Base-by-base conservation (phyloP, 30 jellyfish, hydroid and myxozoan genomes). In the Aurelia sp. region DNA sequence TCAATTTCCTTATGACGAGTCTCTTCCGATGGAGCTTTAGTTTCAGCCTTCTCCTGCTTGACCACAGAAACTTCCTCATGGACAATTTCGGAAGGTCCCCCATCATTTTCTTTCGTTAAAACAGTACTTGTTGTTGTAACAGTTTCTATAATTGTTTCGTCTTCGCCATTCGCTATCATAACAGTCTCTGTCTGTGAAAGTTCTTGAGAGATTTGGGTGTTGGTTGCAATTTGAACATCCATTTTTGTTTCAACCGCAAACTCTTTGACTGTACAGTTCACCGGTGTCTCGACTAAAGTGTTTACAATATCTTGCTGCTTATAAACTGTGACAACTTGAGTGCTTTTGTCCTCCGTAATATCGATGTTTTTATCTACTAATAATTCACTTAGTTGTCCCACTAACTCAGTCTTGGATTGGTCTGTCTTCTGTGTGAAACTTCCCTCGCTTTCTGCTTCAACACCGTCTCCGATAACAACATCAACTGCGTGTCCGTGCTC, bases 171-270 rank as follows among this genome's bases (percentile, higher is more conserved):
- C 41, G 10, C 74, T 21, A 18, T 21, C 18, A 8, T 21, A 44
- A 10, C 74, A 64, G 74, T 18, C 41, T 64, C 74, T 21, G 41
- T 64, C 11, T 64, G 74, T 44, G 41, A 64, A 37, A 64, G 11
- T 13, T 64, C 74, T 64, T 64, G 74, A 18, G 74, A 64, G 21
- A 16, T 44, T 21, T 64, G 74, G 74, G 74, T 64, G 74, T 64
- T 64, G 74, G 74, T 44, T 52, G 18, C 74, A 21, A 31, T 44
- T 40, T 40, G 40, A 40, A 30, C 69, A 73, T 41, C 84, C 84
- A 73, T 73, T 53, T 70, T 58, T 17, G 62, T 70, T 35, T 70
- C 48, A 44, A 44, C 55, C 55, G 55, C 55, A 44, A 44, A 44
- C 55, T 44, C 55, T 44, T 61, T 23, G 27, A 11, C 71, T n/a